Base-by-base conservation (phyloP, 2,888 invertebrate genomes). In the Atethmia centrago region DNA sequence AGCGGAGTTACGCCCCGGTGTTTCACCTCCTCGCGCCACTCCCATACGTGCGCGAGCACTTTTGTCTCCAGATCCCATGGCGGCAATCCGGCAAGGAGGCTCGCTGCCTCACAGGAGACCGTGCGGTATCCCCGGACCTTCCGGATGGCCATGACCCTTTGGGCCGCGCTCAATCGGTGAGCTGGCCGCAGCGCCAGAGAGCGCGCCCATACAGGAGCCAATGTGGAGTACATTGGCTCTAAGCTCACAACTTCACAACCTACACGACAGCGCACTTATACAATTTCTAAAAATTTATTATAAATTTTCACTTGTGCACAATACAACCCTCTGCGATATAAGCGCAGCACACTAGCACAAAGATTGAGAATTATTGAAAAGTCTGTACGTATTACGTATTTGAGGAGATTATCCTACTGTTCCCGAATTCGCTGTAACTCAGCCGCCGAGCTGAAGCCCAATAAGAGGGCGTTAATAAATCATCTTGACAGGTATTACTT, bases 401-500 rank as follows among this genome's bases (percentile, higher is more conserved):
- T 67, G 4, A 31, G 42, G 28, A 67, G 66, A 84, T 81, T 79
- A 84, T 75, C 71, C 66, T 73, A 65, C 86, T 76, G 73, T 70
- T 82, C 64, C 62, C 65, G 25, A 79, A 76, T 82, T 81, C 77
- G 76, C 79, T 82, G 83, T 77, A 83, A 79, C 79, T 84, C 63
- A 75, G 79, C 65, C 71, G 73, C 51, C 69, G 77, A 71, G 77
- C 79, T 82, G 85, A 86, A 88, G 86, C 90, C 91, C 92, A 94
- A 93, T 93, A 92, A 93, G 92, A 91, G 84, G 87, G 71, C 84
- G 90, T 88, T 92, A 92, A 95, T 95, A 93, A 94, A 95, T 95
- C 95, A 95, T 94, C 88, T 91, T 93, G 95, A 94, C 95, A 93
- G 95, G 93, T 95, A 95, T 95, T 95, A 93, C 93, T 92, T 90